A percentile compares a stretch with the other conserved stretches of the same genome.
phyloP scores from a whole-genome alignment of 30 jellyfish, hydroid and myxozoan species.

The Nemopilema nomurai region DNA sequence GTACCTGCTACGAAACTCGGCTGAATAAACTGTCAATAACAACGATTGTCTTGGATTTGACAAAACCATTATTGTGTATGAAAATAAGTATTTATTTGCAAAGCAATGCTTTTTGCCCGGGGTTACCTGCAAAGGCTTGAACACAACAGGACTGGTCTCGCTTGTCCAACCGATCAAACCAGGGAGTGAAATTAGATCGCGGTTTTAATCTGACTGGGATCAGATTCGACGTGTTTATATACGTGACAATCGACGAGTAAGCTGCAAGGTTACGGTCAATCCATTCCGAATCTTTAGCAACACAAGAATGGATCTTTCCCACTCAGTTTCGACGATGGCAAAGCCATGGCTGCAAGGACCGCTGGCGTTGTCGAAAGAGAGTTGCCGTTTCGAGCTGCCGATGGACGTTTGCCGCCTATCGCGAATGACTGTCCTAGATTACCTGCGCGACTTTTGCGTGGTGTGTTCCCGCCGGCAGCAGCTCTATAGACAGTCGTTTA shows the following conservation, averaged over 20 bases:
- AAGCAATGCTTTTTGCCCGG: background rate
- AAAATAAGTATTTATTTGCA: background rate
- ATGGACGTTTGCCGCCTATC: conserved; percentile 55
- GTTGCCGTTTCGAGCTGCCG: conserved; percentile 80
- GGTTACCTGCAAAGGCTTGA: background rate
- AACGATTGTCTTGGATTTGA: background rate
- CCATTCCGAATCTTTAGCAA: background rate
- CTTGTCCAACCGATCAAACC: background rate
- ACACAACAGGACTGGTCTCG: background rate
- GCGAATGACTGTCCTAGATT: conserved; percentile 35
- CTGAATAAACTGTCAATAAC: background rate
- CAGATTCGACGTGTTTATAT: background rate
- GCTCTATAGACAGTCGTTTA: conserved; percentile 60
- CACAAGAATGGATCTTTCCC: conserved; percentile 39
- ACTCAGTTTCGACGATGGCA: conserved; percentile 28
- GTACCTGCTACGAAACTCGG: background rate
- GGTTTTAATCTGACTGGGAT: conserved; percentile 9
- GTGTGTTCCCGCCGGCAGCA: conserved; percentile 70
- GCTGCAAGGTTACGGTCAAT: conserved; percentile 1
- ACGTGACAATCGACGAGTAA: conserved; percentile 7
- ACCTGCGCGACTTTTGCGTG: conserved; percentile 49
- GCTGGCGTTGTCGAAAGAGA: conserved; percentile 69
- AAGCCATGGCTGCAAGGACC: conserved; percentile 87
- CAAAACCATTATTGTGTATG: background rate
- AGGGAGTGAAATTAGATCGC: background rate